These are phyloP conservation scores for Campaea margaritaria DNA, from an alignment of 2,888 invertebrate genomes.

Conservation along the genomic window DNA sequence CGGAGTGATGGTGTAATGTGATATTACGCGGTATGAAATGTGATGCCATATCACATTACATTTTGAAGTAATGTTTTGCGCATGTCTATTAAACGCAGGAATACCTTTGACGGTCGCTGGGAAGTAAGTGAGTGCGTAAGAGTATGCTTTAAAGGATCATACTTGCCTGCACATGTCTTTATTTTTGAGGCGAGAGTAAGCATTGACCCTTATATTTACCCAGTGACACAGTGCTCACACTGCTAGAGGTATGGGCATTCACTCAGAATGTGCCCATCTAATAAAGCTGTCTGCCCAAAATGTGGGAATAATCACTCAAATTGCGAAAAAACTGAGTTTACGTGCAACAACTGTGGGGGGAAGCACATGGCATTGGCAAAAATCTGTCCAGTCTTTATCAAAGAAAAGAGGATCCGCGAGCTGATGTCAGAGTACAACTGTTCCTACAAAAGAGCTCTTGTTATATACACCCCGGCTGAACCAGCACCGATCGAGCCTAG, in stretches of 20 bases:
- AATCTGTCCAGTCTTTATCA: not conserved
- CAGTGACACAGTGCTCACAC: not conserved
- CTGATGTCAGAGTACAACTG: not conserved
- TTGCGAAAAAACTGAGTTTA: not conserved
- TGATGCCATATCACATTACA: too few relatives aligned
- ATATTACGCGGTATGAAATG: too few relatives aligned
- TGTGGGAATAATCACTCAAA: not conserved
- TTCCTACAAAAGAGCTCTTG: not conserved
- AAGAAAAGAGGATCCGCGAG: not conserved
- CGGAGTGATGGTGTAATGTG: too few relatives aligned
- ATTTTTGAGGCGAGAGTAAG: not conserved
- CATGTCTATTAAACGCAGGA: too few relatives aligned
- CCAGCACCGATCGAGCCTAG: too few relatives aligned
- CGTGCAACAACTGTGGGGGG: not conserved
- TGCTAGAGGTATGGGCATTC: not conserved
- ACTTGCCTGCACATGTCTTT: not conserved
- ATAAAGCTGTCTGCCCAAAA: not conserved
- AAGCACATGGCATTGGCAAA: not conserved
- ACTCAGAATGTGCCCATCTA: not conserved
- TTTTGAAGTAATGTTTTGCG: too few relatives aligned
- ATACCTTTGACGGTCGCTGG: not conserved
- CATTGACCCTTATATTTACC: not conserved
- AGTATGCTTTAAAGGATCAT: not conserved
- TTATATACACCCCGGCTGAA: not conserved
- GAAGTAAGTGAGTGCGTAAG: not conserved